These are phyloP conservation scores for Stegostoma tigrinum DNA, from an alignment of 2,113 vertebrate genomes.

Conservation along the genomic window DNA sequence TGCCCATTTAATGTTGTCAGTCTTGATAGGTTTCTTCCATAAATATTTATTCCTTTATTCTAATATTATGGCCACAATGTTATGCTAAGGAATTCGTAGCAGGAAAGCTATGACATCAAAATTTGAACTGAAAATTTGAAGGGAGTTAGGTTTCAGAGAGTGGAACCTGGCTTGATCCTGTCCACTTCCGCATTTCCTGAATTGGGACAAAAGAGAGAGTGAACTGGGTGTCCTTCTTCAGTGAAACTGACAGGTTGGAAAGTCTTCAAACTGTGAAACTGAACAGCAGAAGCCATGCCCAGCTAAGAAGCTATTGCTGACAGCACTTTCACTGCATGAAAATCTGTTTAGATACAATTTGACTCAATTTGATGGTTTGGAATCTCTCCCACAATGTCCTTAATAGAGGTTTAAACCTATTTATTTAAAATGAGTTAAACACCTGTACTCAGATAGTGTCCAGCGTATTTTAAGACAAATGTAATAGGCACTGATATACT, in stretches of 20 bases:
- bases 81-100: background rate
- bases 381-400: background rate
- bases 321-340: background rate
- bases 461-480: background rate
- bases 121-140: background rate
- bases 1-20: background rate
- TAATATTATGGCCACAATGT: background rate
- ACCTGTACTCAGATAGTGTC: background rate
- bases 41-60: background rate
- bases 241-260: background rate
- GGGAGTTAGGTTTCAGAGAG: background rate
- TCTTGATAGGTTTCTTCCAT: background rate
- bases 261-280: background rate
- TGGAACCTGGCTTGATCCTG: background rate
- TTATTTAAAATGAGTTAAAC: background rate
- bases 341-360: background rate
- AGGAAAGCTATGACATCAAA: background rate
- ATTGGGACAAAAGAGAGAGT: too few relatives aligned
- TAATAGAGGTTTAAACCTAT: background rate
- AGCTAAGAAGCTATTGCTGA: background rate
- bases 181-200: background rate
- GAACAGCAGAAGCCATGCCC: background rate
- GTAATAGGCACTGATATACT: background rate
- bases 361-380: background rate
- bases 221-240: background rate